phyloP scores from a whole-genome alignment of 2,113 vertebrate genomes.

The Blennius ocellaris region DNA sequence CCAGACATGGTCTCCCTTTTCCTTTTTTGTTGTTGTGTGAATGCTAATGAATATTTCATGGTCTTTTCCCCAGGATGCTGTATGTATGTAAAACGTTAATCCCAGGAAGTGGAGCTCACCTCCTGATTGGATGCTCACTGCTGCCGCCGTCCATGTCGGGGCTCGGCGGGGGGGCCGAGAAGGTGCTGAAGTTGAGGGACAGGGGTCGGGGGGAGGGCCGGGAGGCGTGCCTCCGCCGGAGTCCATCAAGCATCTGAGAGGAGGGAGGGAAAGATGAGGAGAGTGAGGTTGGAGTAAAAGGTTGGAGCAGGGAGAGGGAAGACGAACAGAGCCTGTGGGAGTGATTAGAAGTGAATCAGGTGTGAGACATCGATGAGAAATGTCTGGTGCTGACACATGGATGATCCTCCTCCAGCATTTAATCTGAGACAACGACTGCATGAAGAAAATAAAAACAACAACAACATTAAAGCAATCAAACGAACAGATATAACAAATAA shows the following conservation, averaged over 20 bases:
- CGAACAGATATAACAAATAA: neutral
- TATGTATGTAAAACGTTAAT: constrained; percentile 54
- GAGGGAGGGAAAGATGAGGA: neutral
- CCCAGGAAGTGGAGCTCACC: constrained; percentile 68
- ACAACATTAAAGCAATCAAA: neutral
- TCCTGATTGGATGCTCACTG: constrained; percentile 83
- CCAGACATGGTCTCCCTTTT: constrained; percentile 24
- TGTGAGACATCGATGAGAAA: constrained; percentile 6
- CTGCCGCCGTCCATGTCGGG: constrained; percentile 80
- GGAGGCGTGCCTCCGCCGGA: constrained; percentile 77
- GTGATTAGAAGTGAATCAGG: constrained; percentile 2
- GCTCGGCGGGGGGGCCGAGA: constrained; percentile 80
- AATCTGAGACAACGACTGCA: neutral
- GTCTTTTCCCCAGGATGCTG: constrained; percentile 42
- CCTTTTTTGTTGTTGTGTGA: constrained; percentile 20
- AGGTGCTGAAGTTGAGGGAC: constrained; percentile 84
- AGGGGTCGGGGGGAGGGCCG: constrained; percentile 77
- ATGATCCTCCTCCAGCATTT: neutral
- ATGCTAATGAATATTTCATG: constrained; percentile 61
- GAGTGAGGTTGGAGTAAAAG: neutral
- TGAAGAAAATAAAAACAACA: no score
- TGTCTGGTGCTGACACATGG: neutral
- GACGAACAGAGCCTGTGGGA: neutral
- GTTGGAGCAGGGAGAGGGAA: no score
- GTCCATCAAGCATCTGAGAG: constrained; percentile 83